Percentiles rank a stretch among this genome's conserved stretches.
Conservation (phyloP, 2,113 vertebrate genomes). For the Laticauda laticaudata region DNA sequence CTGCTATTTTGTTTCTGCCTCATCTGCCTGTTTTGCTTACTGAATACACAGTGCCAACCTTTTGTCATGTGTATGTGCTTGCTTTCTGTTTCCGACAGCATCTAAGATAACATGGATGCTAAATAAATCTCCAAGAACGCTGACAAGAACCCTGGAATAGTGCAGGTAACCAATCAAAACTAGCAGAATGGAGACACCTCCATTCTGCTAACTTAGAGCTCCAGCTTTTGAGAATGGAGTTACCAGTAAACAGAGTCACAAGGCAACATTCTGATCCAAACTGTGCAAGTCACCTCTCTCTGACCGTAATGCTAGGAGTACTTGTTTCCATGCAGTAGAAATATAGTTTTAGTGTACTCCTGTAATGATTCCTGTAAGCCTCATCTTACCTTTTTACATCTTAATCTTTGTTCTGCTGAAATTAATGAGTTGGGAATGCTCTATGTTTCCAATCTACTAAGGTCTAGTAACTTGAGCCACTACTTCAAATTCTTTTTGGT, state of each 20-base stretch:
- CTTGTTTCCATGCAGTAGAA: background rate
- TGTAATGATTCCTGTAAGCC: background rate
- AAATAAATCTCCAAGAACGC: background rate
- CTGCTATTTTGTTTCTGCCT: background rate
- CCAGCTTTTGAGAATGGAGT: background rate
- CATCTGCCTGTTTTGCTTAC: background rate
- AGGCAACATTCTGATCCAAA: background rate
- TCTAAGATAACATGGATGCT: background rate
- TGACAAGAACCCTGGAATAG: background rate
- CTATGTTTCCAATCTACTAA: background rate
- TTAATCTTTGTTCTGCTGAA: background rate
- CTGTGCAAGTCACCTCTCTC: background rate
- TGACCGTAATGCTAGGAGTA: background rate
- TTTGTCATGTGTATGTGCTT: background rate
- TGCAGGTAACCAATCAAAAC: background rate
- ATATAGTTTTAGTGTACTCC: background rate
- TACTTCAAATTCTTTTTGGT: background rate
- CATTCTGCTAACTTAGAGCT: background rate
- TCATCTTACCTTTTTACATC: background rate
- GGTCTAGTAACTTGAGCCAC: background rate
- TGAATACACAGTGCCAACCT: background rate
- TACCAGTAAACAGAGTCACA: background rate
- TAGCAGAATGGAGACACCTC: background rate
- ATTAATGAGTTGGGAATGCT: background rate
- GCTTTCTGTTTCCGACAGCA: background rate